These are phyloP conservation scores for Corythornis vintsioides DNA, from an alignment of 2,113 vertebrate species.

Conservation along the genomic window DNA sequence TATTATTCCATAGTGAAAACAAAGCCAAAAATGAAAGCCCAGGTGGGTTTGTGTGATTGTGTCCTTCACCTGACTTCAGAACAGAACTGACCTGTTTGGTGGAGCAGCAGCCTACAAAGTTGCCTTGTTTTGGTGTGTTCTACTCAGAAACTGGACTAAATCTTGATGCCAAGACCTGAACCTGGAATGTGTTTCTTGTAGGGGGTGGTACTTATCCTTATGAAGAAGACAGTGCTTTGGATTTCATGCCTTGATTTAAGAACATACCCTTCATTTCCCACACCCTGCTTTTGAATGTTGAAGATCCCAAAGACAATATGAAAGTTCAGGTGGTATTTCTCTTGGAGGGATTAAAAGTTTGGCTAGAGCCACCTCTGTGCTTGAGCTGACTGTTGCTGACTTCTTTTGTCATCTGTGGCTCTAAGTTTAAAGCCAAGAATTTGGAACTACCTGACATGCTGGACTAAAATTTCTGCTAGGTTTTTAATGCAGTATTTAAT, in stretches of 20 bases:
- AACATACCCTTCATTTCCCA: not conserved
- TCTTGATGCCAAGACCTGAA: not conserved
- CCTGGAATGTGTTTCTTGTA: not conserved
- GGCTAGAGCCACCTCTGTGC: not conserved
- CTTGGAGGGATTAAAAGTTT: not conserved
- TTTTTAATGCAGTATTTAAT: not conserved
- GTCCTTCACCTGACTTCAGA: not conserved
- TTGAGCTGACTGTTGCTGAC: not conserved
- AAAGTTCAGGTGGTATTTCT: not conserved
- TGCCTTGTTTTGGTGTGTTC: accelerated
- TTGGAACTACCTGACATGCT: not conserved
- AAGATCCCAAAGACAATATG: not conserved
- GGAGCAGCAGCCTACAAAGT: not conserved
- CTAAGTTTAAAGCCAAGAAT: not conserved
- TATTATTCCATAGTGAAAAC: not conserved
- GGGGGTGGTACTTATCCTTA: not conserved
- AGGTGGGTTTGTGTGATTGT: not conserved
- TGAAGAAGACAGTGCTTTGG: accelerated
- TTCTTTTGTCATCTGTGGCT: not conserved
- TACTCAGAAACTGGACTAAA: not conserved
- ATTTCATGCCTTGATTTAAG: not conserved
- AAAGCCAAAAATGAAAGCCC: not conserved
- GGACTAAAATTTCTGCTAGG: not conserved
- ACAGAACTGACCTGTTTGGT: accelerated
- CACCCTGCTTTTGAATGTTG: not conserved